Percentiles rank a stretch among this genome's conserved stretches.
phyloP scores from a whole-genome alignment of 1,140 invertebrate genomes.

The Varroa destructor region DNA sequence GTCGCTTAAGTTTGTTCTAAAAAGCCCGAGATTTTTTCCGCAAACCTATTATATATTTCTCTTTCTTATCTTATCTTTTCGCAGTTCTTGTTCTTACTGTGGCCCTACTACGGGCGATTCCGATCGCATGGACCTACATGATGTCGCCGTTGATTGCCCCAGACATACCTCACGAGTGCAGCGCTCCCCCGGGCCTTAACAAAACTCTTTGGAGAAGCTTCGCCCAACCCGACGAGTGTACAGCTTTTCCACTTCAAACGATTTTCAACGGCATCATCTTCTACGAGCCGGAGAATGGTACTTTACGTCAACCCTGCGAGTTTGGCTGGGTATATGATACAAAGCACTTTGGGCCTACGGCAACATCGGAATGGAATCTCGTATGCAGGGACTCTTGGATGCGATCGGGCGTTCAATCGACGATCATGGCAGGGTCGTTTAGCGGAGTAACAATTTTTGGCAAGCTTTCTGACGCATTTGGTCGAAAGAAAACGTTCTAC shows the following conservation, averaged over 20 bases:
- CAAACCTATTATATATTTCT: too few species aligned
- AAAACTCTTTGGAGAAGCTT: background rate
- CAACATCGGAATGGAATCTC: conserved; percentile 6
- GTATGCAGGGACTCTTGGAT: background rate
- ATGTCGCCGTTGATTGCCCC: conserved; percentile 22
- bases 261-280: conserved; percentile 7
- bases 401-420: conserved; percentile 3
- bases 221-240: conserved; percentile 1
- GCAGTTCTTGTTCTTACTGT: conserved; percentile 7
- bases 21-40: too few species aligned
- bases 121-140: conserved; percentile 27
- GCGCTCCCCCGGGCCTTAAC: background rate
- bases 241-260: background rate
- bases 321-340: background rate
- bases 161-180: conserved; percentile 14
- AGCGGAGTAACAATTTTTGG: background rate
- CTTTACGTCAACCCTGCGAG: background rate
- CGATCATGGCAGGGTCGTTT: conserved; percentile 13
- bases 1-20: too few species aligned
- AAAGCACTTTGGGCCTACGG: background rate
- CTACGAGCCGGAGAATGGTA: background rate
- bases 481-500: conserved; percentile 1
- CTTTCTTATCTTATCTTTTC: background rate
- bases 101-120: background rate
- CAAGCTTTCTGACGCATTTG: conserved; percentile 3